Evolutionary conservation across 2,797 vertebrate species (phyloP), one percentile per base, ranked within the genome.

Genomic region (Diplodus sargus): DNA sequence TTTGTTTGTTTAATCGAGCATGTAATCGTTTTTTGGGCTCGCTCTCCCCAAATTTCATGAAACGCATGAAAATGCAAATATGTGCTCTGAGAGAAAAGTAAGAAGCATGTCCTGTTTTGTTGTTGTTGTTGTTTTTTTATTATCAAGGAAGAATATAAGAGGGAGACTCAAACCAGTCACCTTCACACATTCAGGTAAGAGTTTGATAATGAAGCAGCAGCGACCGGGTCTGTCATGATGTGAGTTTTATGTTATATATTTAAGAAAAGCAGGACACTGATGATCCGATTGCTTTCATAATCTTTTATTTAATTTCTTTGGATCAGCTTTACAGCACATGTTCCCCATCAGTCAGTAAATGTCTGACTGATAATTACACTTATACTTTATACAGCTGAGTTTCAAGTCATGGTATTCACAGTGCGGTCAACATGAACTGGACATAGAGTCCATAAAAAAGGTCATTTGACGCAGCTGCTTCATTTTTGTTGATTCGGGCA

Each of bases 1-100:
- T 76, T 17, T 61, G 64, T 83, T 79, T 67, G 51, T 68, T 75
- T 73, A 71, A 73, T 81, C 53, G 72, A 15, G 58, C 43, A 64
- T 76, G 17, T 63, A 64, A 63, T 74, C 30, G 52, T 79, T 81
- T 84, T 43, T 71, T n/a, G 10, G 72, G 52, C 39, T 70, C 3
- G 10, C 23, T 34, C 30, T 67, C 54, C 8, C 20, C n/a, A 63
- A 47, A 77, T 63, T 62, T 74, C 16, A 66, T 59, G 57, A 82
- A 76, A 86, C 43, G 16, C 54, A 66, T 47, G 70, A 8, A 68
- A 76, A 79, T 68, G 30, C 48, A 74, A 78, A 78, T 60, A 42
- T 66, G 59, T 51, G 42, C 10, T 48, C 1, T 8, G 61, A 61
- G 63, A 0, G 3, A 47, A 71, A 63, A 23, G 11, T 15, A 13